Conservation (phyloP, 2,113 vertebrate species). For the Nestor notabilis region DNA sequence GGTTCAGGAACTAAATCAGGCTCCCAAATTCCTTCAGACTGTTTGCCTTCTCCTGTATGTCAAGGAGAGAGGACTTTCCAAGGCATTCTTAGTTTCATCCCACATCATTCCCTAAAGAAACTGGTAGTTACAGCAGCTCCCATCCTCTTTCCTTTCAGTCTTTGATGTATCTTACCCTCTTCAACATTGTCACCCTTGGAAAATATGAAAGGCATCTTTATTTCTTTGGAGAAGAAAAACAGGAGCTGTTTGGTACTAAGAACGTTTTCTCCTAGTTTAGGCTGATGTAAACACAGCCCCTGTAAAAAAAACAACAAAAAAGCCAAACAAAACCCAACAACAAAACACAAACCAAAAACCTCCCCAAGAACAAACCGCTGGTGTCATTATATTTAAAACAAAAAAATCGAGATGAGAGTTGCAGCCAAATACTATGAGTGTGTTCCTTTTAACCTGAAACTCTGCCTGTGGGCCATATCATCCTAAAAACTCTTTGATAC, state of each 20-base stretch:
- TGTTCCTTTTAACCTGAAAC: conserved; percentile 52
- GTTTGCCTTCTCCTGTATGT: neutral
- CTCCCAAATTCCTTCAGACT: neutral
- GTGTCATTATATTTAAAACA: conserved; percentile 10
- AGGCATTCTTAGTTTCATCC: neutral
- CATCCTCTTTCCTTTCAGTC: neutral
- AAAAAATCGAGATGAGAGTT: neutral
- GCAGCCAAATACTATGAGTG: neutral
- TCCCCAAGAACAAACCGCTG: neutral
- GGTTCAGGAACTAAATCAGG: neutral
- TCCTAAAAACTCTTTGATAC: conserved; percentile 53
- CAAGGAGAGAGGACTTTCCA: neutral
- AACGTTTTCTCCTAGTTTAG: neutral
- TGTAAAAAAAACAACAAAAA: neutral
- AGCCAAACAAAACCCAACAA: neutral
- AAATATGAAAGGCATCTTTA: neutral
- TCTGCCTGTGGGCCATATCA: conserved; percentile 46
- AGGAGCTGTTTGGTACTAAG: neutral
- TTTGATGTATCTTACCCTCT: neutral
- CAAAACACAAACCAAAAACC: neutral
- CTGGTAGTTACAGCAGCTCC: neutral
- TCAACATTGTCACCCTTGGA: neutral
- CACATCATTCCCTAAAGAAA: neutral
- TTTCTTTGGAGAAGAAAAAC: neutral
- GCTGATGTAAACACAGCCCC: neutral